These are phyloP conservation scores for Brachyhypopomus occidentalis DNA, from an alignment of 2,113 vertebrate genomes.

Conservation along the genomic window DNA sequence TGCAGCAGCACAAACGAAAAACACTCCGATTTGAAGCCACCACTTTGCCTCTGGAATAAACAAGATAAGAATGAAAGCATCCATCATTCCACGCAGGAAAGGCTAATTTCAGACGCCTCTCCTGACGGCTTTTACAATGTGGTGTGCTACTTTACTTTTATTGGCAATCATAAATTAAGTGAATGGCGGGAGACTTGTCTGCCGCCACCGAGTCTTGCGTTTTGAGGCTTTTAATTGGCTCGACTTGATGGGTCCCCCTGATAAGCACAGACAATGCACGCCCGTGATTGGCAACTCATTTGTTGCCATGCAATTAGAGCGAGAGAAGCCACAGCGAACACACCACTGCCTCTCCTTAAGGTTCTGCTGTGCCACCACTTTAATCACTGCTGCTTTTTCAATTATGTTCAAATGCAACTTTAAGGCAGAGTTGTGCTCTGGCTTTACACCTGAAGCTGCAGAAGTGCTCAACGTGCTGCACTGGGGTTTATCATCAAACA, in stretches of 20 bases:
- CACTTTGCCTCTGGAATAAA: constrained; percentile 66
- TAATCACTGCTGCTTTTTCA: constrained; percentile 39
- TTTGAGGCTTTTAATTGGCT: constrained; percentile 77
- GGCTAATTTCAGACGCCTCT: constrained; percentile 73
- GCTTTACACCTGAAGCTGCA: neutral
- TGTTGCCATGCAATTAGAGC: constrained; percentile 75
- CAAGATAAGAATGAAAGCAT: constrained; percentile 71
- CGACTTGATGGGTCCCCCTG: constrained; percentile 76
- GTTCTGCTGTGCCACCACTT: constrained; percentile 37
- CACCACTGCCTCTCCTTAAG: constrained; percentile 53
- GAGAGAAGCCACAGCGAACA: constrained; percentile 65
- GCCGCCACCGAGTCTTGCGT: constrained; percentile 67
- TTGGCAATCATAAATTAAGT: constrained; percentile 82
- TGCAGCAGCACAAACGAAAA: neutral
- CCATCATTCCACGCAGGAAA: constrained; percentile 76
- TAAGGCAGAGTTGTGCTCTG: neutral
- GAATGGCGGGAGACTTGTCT: constrained; percentile 69
- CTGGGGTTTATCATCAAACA: neutral
- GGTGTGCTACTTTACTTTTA: constrained; percentile 76
- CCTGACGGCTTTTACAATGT: constrained; percentile 76
- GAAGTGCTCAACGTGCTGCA: neutral
- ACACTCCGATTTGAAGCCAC: constrained; percentile 23
- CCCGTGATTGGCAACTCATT: constrained; percentile 77
- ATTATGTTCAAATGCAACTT: constrained; percentile 22
- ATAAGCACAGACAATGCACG: constrained; percentile 78